A percentile compares a stretch with the other conserved stretches of the same genome.
phyloP scores from a whole-genome alignment of 2,113 vertebrate genomes.

The Micromys minutus region DNA sequence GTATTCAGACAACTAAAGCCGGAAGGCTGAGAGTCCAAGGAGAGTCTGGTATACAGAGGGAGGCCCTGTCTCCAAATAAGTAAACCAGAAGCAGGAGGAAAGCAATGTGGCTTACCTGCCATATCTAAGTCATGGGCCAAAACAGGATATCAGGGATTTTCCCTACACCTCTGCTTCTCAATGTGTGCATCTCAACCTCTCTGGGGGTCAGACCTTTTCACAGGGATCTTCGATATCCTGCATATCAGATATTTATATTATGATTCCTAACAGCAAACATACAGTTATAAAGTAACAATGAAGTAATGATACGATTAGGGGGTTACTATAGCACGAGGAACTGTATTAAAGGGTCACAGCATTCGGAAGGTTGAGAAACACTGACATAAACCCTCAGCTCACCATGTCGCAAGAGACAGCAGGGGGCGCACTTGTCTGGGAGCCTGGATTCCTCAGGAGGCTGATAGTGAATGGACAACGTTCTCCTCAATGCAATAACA shows the following conservation, averaged over 20 bases:
- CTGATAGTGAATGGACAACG: not conserved
- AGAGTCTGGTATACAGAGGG: not conserved
- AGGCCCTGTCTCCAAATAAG: not conserved
- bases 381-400: not conserved
- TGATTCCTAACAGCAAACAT: not conserved
- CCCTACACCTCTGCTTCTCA: not conserved
- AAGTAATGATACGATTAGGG: not conserved
- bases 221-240: not conserved
- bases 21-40: not conserved
- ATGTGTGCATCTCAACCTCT: not conserved
- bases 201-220: not conserved
- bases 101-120: fast-evolving
- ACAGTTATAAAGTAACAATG: not conserved
- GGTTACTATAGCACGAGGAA: not conserved
- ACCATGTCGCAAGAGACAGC: not conserved
- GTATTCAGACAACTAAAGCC: not conserved
- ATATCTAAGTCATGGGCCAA: not conserved
- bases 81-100: not conserved
- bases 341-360: not conserved
- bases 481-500: not conserved
- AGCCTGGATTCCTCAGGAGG: not conserved
- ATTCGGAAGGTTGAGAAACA: not conserved
- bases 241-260: not conserved
- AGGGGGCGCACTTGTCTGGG: not conserved
- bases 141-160: not conserved